These are phyloP conservation scores for Parazoanthus darwini DNA, from an alignment of 92 coral and sea anemone genomes.

Conservation along the genomic window DNA sequence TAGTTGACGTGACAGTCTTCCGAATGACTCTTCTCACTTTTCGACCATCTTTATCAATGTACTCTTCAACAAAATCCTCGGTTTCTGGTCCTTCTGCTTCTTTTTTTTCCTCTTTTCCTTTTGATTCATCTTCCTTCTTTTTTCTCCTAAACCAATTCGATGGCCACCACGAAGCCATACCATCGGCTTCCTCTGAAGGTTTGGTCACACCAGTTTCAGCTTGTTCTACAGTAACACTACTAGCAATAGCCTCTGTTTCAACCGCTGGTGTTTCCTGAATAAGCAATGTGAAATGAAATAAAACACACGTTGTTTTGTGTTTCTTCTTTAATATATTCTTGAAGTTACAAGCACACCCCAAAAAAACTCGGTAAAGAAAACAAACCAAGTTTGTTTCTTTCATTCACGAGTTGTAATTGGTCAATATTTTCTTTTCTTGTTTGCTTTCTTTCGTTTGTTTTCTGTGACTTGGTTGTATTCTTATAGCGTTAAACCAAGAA, in stretches of 20 bases:
- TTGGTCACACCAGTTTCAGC: neutral
- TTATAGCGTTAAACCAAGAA: too few species aligned
- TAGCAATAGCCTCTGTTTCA: constrained; percentile 33
- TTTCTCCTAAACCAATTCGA: constrained; percentile 48
- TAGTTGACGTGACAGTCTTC: constrained; percentile 57
- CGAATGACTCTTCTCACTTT: constrained; percentile 57
- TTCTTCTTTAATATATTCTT: neutral
- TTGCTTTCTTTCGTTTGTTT: too few species aligned
- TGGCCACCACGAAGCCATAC: constrained; percentile 46
- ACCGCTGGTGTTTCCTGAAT: constrained; percentile 20
- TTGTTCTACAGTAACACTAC: constrained; percentile 28
- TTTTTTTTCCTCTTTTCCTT: neutral
- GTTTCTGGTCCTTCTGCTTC: constrained; percentile 54
- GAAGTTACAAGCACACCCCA: neutral
- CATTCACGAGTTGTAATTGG: neutral
- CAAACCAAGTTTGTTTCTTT: neutral
- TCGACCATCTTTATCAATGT: constrained; percentile 70
- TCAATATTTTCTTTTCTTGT: too few species aligned
- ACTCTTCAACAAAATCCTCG: constrained; percentile 63
- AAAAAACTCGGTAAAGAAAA: neutral
- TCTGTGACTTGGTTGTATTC: neutral
- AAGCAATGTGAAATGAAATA: constrained; percentile 2
- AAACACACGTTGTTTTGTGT: neutral
- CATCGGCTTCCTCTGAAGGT: neutral
- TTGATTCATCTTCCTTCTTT: constrained; percentile 19